Base-by-base conservation (phyloP, 2,113 vertebrate genomes). In the Dendrocopos noguchii region DNA sequence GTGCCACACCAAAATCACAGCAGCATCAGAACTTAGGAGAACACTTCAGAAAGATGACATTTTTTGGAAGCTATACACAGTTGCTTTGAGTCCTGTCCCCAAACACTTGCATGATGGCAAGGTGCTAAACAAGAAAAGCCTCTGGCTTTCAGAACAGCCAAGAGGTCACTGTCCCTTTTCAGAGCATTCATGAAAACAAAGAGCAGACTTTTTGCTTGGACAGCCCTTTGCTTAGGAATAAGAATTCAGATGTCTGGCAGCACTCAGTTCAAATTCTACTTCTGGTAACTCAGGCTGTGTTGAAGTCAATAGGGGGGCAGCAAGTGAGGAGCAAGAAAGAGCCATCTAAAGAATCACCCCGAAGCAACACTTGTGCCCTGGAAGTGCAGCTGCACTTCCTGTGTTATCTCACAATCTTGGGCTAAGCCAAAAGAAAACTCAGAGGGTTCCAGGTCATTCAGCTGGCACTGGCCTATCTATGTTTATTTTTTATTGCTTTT, bases 401-500 rank as follows among this genome's bases (percentile, higher is more conserved):
- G 1, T 44, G 22, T 17, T 29, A 86, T 10, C 66, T 72, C 78
- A 68, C n/a, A 34, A 47, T 12, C 47, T 47, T 39, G 39, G 60
- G 29, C 67, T 57, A 83, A 71, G 24, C 52, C 56, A 87, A 56
- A 82, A 92, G 47, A 89, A 92, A 87, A 67, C 27, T 85, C 39
- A n/a, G 0, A 64, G 10, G 60, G 53, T 34, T 87, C 79, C 47
- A 87, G 77, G 52, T 36, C 33, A 61, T 71, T 92, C 65, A 71
- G 56, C 75, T 71, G 91, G 79, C 64, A 84, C 74, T 87, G 75
- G 50, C 20, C 65, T 73, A 59, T 50, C 25, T 39, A 55, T 78
- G 76, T 47, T 92, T 89, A 50, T 25, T 75, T 91, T 85, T 72
- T 77, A 91, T 44, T 65, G 77, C 29, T 83, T 74, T 85, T 94